A percentile compares a stretch with the other conserved stretches of the same genome.
Evolutionary conservation across 2,113 vertebrate species (phyloP).

Genomic region (Bos indicus): DNA sequence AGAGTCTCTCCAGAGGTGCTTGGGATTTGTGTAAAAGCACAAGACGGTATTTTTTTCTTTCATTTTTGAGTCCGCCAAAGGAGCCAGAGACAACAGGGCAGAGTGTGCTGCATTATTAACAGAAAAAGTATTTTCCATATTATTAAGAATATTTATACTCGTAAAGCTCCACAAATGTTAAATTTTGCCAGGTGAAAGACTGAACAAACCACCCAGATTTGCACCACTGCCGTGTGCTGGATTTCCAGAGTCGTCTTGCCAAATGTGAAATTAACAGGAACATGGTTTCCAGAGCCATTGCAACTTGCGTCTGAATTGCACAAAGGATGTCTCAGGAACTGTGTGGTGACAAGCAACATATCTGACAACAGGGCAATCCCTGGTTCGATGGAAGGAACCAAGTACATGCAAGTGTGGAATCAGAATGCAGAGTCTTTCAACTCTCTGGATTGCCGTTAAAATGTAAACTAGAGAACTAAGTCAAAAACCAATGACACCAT

Average conservation of each 20-base stretch:
- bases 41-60: neutral
- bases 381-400: neutral
- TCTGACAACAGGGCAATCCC: neutral
- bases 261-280: conserved; percentile 1
- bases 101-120: conserved; percentile 31
- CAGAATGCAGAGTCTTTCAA: neutral
- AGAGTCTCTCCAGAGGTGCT: neutral
- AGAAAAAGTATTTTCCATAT: conserved; percentile 36
- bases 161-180: neutral
- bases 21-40: conserved; percentile 16
- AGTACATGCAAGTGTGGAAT: neutral
- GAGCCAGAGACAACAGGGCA: neutral
- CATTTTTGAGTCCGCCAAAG: conserved; percentile 21
- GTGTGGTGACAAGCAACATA: neutral
- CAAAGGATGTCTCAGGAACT: neutral
- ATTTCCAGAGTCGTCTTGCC: neutral
- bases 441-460: neutral
- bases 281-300: neutral
- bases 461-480: neutral
- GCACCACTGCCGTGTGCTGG: neutral
- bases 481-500: neutral
- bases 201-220: neutral
- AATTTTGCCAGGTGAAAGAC: conserved; percentile 16
- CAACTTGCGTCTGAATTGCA: neutral
- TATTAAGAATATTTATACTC: conserved; percentile 29